Evolutionary conservation across 2,797 vertebrate species (phyloP), one percentile per base, ranked within the genome.

Genomic region (Channallabes apus): DNA sequence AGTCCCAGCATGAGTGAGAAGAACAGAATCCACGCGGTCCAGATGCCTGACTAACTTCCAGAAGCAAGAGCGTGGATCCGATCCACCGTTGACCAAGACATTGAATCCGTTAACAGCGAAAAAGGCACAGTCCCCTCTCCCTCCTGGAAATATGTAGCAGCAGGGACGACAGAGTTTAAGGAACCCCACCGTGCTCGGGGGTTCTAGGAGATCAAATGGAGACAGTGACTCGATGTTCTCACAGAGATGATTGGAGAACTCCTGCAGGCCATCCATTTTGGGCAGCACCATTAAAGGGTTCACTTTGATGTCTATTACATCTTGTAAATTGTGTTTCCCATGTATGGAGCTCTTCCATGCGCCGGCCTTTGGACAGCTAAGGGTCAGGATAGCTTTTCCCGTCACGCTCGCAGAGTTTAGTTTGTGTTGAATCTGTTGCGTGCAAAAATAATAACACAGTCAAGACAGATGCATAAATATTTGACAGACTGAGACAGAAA

Each of bases 1-100:
- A 0, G 94, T 94, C 0, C 96, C 96, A 0, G 85, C 86, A 0
- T 96, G 96, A 0, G 96, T 96, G 88, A 96, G 92, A 89, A 97
- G 90, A 86, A 97, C 91, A 0, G 96, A 95, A 4, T 97, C 96
- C 2, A 97, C 91, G 0, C 96, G 93, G 88, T 97, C 96, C 90
- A 97, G 93, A 90, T 97, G 96, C 20, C 96, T 87, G 32, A 97
- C 95, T 87, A 97, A 92, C 87, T 97, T 96, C 96, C 96, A 97
- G 88, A 97, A 97, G 86, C 94, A 96, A 0, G 96, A 96, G 5
- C 94, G 94, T 24, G 94, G 93, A 89, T 96, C 95, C 12, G 96
- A 96, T 17, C 96, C 96, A 0, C 96, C 96, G 0, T 97, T 96
- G 15, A 97, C 95, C 90, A 97, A 38, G 3, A 97, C 90, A 0